phyloP scores from a whole-genome alignment of 2,113 vertebrate genomes.

The Ammodramus savannarum region DNA sequence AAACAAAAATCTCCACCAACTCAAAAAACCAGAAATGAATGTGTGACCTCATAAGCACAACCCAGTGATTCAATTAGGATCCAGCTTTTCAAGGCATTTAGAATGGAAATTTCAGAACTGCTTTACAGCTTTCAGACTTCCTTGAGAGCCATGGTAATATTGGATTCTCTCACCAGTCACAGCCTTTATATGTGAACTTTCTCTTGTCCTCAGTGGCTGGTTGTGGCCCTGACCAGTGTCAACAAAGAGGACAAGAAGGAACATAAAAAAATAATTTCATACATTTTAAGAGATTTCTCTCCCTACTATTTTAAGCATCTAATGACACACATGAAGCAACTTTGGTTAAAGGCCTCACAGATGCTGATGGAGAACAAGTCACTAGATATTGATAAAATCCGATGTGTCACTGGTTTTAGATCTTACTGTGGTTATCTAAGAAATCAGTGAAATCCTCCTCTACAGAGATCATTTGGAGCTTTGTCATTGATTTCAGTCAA shows the following conservation, averaged over 20 bases:
- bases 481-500: background rate
- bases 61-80: background rate
- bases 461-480: background rate
- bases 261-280: background rate
- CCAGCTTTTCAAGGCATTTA: conserved; percentile 23
- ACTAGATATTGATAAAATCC: background rate
- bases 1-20: too few species aligned
- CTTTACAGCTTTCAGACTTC: conserved; percentile 18
- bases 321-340: background rate
- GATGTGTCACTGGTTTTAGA: background rate
- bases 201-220: background rate
- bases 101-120: conserved; percentile 22
- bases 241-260: background rate
- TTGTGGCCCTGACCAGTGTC: background rate
- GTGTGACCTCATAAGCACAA: conserved; percentile 34
- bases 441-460: background rate
- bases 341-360: background rate
- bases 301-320: background rate
- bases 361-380: background rate
- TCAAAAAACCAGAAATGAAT: background rate
- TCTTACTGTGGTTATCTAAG: background rate
- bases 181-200: background rate
- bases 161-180: background rate
- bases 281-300: background rate
- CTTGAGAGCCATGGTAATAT: background rate